Conservation (phyloP, 2,797 vertebrate species). For the Remorina albescens region DNA sequence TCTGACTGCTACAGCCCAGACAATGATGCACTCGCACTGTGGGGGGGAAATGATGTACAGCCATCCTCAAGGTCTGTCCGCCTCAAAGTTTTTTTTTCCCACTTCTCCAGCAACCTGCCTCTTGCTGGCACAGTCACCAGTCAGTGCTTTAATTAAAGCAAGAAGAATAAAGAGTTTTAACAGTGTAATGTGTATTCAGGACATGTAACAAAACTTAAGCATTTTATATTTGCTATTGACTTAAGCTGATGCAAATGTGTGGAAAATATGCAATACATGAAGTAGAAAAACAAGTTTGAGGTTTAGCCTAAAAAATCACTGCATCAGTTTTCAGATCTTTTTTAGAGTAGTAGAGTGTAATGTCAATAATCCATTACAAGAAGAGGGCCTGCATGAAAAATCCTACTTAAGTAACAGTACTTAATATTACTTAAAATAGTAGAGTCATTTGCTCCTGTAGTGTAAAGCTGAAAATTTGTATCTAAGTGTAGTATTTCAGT, state of each 20-base stretch:
- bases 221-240: conserved; percentile 35
- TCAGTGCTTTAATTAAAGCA: conserved; percentile 38
- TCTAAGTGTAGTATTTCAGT: background rate
- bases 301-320: conserved; percentile 29
- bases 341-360: too few relatives aligned
- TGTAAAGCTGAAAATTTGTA: background rate
- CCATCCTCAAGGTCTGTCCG: conserved; percentile 69
- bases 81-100: conserved; percentile 65
- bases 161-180: conserved; percentile 13
- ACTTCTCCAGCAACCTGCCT: conserved; percentile 58
- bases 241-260: conserved; percentile 40
- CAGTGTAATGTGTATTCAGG: conserved; percentile 20
- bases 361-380: too few relatives aligned
- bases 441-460: too few relatives aligned
- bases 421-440: too few relatives aligned
- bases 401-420: background rate
- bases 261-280: conserved; percentile 43
- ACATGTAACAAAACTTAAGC: conserved; percentile 19
- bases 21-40: conserved; percentile 72
- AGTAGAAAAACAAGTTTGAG: too few relatives aligned
- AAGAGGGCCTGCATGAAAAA: too few relatives aligned
- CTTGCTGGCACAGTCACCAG: conserved; percentile 27
- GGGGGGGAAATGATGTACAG: conserved; percentile 62
- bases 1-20: conserved; percentile 76
- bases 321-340: conserved; percentile 3